A percentile compares a stretch with the other conserved stretches of the same genome.
Evolutionary conservation across 2,113 vertebrate genomes (phyloP).

Genomic region (sheep (Ovis aries)): DNA sequence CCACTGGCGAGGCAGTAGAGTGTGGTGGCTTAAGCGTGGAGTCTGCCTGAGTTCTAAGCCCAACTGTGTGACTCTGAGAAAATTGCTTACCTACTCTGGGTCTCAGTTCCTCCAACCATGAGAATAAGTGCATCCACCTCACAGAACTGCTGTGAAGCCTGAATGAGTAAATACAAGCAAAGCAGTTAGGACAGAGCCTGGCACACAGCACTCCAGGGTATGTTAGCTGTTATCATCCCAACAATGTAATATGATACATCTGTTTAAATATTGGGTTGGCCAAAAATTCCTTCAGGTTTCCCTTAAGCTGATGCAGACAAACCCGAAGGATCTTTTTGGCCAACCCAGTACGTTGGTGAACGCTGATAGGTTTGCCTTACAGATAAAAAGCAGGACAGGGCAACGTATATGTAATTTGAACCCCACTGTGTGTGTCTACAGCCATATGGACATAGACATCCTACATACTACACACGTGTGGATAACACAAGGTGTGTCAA

Average conservation of each 20-base stretch:
- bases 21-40: rapidly evolving
- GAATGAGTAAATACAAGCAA: background rate
- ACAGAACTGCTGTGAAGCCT: background rate
- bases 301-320: background rate
- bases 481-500: background rate
- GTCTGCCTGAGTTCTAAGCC: background rate
- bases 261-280: background rate
- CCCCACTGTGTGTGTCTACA: background rate
- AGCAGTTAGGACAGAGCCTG: background rate
- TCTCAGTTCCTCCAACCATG: background rate
- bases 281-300: background rate
- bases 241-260: rapidly evolving
- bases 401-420: rapidly evolving
- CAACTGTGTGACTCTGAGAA: background rate
- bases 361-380: rapidly evolving
- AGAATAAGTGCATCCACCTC: background rate
- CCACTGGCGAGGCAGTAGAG: rapidly evolving
- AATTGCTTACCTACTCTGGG: background rate
- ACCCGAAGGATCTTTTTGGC: background rate
- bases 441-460: background rate
- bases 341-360: background rate
- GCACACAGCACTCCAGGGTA: background rate
- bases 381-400: background rate
- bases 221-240: background rate
- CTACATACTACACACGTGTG: rapidly evolving